Evolutionary conservation across 64 coral and sea anemone genomes (phyloP).

Genomic region (Acropora yongei): DNA sequence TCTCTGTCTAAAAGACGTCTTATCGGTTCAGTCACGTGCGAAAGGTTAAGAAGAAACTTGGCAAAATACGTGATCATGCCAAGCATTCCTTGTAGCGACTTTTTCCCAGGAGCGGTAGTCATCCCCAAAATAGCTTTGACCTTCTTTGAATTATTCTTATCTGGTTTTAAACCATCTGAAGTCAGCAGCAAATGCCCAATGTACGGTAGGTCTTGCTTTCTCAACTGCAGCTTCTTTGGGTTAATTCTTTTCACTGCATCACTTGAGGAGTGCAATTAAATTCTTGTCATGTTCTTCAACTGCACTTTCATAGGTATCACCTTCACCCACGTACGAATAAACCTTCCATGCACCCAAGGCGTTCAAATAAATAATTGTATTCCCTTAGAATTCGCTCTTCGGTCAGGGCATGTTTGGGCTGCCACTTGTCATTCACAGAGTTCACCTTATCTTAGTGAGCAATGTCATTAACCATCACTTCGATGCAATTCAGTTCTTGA

Average conservation of each 20-base stretch:
- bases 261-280: neutral
- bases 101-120: too few species aligned
- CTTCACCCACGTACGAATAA: neutral
- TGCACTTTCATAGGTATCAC: constrained; percentile 4
- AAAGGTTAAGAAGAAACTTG: too few species aligned
- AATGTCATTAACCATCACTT: too few species aligned
- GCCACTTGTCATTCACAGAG: neutral
- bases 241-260: constrained; percentile 21
- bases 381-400: constrained; percentile 16
- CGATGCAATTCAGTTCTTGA: constrained; percentile 2
- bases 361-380: constrained; percentile 44
- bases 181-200: constrained; percentile 13
- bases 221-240: constrained; percentile 18
- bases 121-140: too few species aligned
- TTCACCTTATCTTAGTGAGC: neutral
- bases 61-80: neutral
- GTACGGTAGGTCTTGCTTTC: constrained; percentile 30
- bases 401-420: too few species aligned
- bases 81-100: constrained; percentile 36
- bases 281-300: constrained; percentile 29
- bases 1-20: too few species aligned
- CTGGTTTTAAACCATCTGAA: constrained; percentile 24
- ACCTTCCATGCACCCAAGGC: constrained; percentile 18
- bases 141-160: too few species aligned
- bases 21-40: too few species aligned